A percentile compares a stretch with the other conserved stretches of the same genome.
phyloP scores from a whole-genome alignment of 2,113 vertebrate species.

The Otus sunia region DNA sequence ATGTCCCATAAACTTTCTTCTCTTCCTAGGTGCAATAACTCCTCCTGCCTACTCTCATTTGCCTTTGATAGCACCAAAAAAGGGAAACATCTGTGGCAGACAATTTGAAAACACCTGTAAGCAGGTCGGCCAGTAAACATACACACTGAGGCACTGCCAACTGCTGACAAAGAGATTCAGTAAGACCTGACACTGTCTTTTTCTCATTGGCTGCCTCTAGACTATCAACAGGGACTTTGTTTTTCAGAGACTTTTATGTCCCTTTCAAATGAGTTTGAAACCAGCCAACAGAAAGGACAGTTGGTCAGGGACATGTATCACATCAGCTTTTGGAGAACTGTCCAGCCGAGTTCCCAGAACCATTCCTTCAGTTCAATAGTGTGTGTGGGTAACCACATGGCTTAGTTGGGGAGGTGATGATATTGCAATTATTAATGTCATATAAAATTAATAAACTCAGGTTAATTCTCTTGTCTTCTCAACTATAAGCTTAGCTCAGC shows the following conservation, averaged over 20 bases:
- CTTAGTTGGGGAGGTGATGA: not conserved
- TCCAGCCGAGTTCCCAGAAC: not conserved
- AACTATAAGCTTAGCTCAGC: not conserved
- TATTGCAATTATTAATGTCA: not conserved
- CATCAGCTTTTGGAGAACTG: not conserved
- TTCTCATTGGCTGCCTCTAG: not conserved
- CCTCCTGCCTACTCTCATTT: not conserved
- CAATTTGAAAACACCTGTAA: not conserved
- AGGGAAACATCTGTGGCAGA: not conserved
- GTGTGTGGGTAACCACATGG: not conserved
- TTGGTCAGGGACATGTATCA: not conserved
- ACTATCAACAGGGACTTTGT: not conserved
- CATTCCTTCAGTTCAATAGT: not conserved
- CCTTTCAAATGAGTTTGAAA: not conserved
- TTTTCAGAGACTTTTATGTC: not conserved
- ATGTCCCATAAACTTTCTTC: not conserved
- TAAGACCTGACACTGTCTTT: not conserved
- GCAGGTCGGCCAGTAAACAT: not conserved
- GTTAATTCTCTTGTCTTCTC: not conserved
- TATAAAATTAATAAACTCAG: not conserved
- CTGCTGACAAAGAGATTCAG: not conserved
- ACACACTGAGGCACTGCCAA: not conserved
- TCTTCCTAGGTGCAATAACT: not conserved
- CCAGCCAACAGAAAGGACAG: not conserved
- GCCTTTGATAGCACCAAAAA: not conserved